phyloP scores from a whole-genome alignment of 2,797 vertebrate genomes.

The Platyrinchus mystaceus region DNA sequence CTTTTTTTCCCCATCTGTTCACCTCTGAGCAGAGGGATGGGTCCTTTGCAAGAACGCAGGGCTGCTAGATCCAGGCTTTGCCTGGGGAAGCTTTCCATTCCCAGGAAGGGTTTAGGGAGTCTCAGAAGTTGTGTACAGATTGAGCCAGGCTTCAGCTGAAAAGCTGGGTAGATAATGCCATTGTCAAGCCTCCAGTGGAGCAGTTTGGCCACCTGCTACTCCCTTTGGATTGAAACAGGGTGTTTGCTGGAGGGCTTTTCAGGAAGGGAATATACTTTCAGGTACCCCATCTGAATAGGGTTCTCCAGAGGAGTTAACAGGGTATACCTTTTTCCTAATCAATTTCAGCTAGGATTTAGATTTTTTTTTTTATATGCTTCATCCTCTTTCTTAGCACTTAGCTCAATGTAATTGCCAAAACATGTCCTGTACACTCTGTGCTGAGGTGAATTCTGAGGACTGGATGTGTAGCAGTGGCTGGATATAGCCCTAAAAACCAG shows the following conservation, averaged over 20 bases:
- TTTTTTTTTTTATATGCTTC: background rate
- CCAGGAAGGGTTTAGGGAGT: background rate
- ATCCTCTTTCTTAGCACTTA: background rate
- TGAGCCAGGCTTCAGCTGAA: slow-evolving; percentile 13
- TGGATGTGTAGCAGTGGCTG: background rate
- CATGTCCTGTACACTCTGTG: background rate
- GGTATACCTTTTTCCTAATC: background rate
- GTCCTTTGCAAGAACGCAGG: background rate
- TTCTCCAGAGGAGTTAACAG: background rate
- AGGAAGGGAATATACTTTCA: background rate
- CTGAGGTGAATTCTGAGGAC: background rate
- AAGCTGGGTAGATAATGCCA: slow-evolving; percentile 15
- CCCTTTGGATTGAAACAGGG: background rate
- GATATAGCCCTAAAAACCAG: background rate
- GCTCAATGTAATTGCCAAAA: background rate
- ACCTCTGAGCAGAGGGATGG: background rate
- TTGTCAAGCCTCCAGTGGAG: slow-evolving; percentile 6
- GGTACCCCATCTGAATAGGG: background rate
- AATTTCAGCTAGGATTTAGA: background rate
- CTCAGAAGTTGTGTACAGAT: background rate
- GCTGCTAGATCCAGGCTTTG: background rate
- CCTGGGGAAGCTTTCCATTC: background rate
- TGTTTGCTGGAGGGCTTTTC: background rate
- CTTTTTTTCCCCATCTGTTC: slow-evolving; percentile 45
- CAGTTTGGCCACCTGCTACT: slow-evolving; percentile 44